A percentile compares a stretch with the other conserved stretches of the same genome.
These are phyloP conservation scores for Clistopyga incitator DNA, from an alignment of 2,888 invertebrate genomes.

Conservation along the genomic window DNA sequence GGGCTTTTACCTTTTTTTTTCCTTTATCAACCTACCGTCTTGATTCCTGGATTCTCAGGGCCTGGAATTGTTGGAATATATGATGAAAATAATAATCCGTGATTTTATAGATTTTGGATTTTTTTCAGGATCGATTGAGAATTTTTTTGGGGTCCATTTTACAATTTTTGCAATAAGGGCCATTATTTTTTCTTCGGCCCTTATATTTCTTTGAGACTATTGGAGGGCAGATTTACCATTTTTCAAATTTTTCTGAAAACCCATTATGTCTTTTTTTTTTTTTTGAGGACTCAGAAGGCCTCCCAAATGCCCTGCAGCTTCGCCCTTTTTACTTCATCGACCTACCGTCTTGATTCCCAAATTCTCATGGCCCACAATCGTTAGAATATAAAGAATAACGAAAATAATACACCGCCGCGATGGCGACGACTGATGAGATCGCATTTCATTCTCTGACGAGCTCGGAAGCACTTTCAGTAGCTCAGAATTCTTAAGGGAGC, in stretches of 20 bases:
- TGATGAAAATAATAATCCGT: constrained; percentile 43
- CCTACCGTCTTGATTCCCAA: constrained; percentile 34
- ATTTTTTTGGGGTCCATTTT: too few species aligned
- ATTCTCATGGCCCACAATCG: constrained; percentile 29
- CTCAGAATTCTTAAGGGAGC: constrained; percentile 28
- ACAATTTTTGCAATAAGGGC: too few species aligned
- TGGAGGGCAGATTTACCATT: too few species aligned
- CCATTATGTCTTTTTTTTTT: too few species aligned
- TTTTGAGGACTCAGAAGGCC: constrained; percentile 30
- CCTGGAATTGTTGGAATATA: constrained; percentile 32
- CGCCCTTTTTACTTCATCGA: constrained; percentile 34
- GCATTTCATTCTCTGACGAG: constrained; percentile 46
- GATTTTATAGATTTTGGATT: constrained; percentile 30
- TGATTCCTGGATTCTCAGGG: constrained; percentile 30
- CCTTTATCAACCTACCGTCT: constrained; percentile 40
- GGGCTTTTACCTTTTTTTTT: constrained; percentile 32
- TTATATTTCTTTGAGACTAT: too few species aligned
- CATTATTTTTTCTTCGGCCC: too few species aligned
- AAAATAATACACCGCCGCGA: constrained; percentile 30
- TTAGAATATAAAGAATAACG: constrained; percentile 33
- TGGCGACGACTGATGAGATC: constrained; percentile 44
- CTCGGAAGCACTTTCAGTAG: constrained; percentile 63
- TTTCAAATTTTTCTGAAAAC: too few species aligned
- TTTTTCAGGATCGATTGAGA: too few species aligned
- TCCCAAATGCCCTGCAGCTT: constrained; percentile 46